Percentiles rank a stretch among this genome's conserved stretches.
phyloP scores from a whole-genome alignment of 2,888 invertebrate species.

The Schizaphis graminum region DNA sequence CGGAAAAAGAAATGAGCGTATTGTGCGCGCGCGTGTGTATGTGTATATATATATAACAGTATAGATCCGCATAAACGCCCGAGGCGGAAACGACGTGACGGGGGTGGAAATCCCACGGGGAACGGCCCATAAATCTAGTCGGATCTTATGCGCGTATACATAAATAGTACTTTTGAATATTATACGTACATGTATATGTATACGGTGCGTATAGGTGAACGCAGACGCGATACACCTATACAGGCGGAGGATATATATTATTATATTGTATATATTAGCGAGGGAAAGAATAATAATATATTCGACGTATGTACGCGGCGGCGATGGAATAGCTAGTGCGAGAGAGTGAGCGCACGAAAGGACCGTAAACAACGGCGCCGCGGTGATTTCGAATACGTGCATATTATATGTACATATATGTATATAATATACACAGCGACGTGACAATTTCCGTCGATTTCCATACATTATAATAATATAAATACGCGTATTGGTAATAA shows the following conservation, averaged over 20 bases:
- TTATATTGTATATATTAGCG: slow-evolving; percentile 15
- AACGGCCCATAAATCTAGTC: slow-evolving; percentile 39
- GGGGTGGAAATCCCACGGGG: slow-evolving; percentile 48
- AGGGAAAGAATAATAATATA: slow-evolving; percentile 30
- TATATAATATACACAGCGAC: neutral
- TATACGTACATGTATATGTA: neutral
- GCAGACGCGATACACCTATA: neutral
- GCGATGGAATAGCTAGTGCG: neutral
- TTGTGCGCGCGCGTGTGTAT: neutral
- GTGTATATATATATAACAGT: neutral
- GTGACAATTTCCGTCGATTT: slow-evolving; percentile 37
- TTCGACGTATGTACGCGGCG: neutral
- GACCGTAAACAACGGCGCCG: slow-evolving; percentile 12
- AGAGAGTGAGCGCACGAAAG: neutral
- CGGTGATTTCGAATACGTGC: neutral
- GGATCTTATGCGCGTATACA: slow-evolving; percentile 41
- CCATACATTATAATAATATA: neutral
- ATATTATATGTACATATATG: neutral
- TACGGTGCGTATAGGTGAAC: neutral
- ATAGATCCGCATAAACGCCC: neutral
- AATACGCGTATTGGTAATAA: neutral
- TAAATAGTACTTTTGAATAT: slow-evolving; percentile 50
- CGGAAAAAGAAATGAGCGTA: slow-evolving; percentile 23
- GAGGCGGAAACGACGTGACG: neutral
- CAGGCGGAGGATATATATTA: neutral